Percentiles rank a stretch among this genome's conserved stretches.
These are phyloP conservation scores for Myanophis thanlyinensis DNA, from an alignment of 2,113 vertebrate genomes.

Conservation along the genomic window DNA sequence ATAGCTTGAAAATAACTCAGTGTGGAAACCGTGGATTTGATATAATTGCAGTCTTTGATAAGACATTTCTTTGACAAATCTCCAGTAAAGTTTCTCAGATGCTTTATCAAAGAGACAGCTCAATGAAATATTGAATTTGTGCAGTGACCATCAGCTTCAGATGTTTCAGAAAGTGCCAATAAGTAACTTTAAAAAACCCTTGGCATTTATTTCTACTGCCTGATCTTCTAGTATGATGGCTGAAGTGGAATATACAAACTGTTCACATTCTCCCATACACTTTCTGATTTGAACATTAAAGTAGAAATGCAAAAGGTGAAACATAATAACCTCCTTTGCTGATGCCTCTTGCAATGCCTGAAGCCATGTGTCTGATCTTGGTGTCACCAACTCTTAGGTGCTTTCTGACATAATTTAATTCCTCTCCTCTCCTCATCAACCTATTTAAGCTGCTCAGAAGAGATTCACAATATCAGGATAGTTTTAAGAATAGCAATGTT, in stretches of 20 bases:
- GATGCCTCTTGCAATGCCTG: not conserved
- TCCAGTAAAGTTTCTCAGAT: slow-evolving; percentile 3
- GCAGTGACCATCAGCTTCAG: not conserved
- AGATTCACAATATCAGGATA: no score
- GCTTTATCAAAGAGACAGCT: slow-evolving; percentile 14
- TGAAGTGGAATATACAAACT: not conserved
- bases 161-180: not conserved
- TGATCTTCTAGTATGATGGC: not conserved
- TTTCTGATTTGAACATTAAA: not conserved
- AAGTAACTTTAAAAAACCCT: not conserved
- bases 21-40: not conserved
- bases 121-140: not conserved
- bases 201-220: not conserved
- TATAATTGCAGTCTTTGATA: not conserved
- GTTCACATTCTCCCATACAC: not conserved
- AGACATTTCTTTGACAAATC: not conserved
- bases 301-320: not conserved
- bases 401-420: not conserved
- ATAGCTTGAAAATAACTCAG: not conserved
- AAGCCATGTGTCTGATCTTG: not conserved
- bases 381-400: not conserved
- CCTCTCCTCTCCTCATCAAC: not conserved
- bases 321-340: not conserved
- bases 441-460: not conserved
- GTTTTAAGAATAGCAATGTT: not conserved